Conservation (phyloP, 2,113 vertebrate genomes). For the Bubalus kerabau region DNA sequence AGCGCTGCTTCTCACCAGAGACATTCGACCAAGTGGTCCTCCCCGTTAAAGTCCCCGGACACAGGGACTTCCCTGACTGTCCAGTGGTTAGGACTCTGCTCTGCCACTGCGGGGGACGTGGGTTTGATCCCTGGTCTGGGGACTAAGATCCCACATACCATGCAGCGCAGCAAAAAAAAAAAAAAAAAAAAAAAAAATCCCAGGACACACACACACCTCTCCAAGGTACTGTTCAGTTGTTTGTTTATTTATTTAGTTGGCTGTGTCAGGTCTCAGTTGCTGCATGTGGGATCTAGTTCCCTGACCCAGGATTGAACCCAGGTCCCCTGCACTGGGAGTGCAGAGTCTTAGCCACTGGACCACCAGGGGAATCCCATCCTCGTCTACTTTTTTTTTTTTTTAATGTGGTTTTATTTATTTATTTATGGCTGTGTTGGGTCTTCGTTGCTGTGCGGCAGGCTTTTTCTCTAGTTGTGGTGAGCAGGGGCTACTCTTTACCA, state of each 20-base stretch:
- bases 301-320: background rate
- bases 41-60: background rate
- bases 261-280: background rate
- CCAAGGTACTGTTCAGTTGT: background rate
- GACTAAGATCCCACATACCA: background rate
- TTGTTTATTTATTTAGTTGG: background rate
- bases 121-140: background rate
- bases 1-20: background rate
- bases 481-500: background rate
- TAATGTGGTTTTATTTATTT: background rate
- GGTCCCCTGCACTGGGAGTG: background rate
- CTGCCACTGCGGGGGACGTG: background rate
- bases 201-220: background rate
- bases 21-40: background rate
- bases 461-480: background rate
- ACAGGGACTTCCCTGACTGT: background rate
- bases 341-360: background rate
- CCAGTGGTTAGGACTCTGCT: background rate
- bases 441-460: background rate
- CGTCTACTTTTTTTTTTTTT: background rate
- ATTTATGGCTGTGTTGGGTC: background rate
- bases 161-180: background rate
- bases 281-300: background rate
- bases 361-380: background rate
- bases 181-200: background rate